phyloP scores from a whole-genome alignment of 2,888 invertebrate species.

The Ypsolopha sequella region DNA sequence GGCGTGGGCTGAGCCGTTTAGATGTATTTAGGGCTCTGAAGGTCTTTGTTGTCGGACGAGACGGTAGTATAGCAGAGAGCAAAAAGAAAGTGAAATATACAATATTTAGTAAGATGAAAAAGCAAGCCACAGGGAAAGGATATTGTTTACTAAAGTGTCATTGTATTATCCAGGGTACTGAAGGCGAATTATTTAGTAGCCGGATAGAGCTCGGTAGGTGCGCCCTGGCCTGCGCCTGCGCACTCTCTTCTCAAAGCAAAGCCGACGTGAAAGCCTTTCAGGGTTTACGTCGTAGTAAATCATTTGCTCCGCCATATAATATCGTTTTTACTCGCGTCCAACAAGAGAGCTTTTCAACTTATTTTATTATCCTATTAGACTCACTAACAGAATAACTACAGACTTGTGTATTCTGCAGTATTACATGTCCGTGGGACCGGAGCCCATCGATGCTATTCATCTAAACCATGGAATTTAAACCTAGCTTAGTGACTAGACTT shows the following conservation, averaged over 20 bases:
- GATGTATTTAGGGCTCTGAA: background rate
- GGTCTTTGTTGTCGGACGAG: background rate
- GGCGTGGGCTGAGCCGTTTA: conserved; percentile 29
- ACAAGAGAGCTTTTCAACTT: conserved; percentile 5
- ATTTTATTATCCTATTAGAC: conserved; percentile 6
- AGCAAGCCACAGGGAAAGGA: too few species aligned
- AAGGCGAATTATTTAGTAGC: too few species aligned
- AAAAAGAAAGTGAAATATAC: too few species aligned
- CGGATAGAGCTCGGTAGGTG: too few species aligned
- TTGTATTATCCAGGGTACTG: too few species aligned
- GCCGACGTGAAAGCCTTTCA: conserved; percentile 15
- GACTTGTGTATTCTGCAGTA: background rate
- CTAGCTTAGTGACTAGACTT: too few species aligned
- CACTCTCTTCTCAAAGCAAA: conserved; percentile 13
- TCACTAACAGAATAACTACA: background rate
- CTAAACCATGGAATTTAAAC: too few species aligned
- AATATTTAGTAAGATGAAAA: too few species aligned
- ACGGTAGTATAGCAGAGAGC: too few species aligned
- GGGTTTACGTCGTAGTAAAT: conserved; percentile 27
- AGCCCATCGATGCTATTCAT: too few species aligned
- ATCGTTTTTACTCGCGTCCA: conserved; percentile 9
- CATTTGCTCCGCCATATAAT: conserved; percentile 11
- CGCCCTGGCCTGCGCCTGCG: background rate
- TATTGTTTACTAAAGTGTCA: too few species aligned
- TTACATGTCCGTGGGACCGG: background rate